Evolutionary conservation across 1,140 invertebrate species (phyloP).

Genomic region (Drosophila ercepeae): DNA sequence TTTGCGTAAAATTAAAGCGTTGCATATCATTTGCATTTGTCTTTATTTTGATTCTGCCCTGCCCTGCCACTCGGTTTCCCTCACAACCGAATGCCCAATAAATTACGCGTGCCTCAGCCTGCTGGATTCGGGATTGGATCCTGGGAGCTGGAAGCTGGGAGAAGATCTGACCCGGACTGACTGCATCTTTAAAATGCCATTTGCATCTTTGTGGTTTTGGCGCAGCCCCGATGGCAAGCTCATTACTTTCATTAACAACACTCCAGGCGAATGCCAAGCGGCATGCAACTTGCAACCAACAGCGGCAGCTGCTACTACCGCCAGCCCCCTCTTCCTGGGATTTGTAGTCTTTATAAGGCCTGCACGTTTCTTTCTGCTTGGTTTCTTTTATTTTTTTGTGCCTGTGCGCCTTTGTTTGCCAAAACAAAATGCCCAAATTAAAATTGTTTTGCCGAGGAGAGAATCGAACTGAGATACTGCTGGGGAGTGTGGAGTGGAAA

Average conservation of each 20-base stretch:
- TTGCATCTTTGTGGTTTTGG: constrained; percentile 79
- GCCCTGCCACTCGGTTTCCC: constrained; percentile 12
- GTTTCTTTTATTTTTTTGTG: constrained; percentile 10
- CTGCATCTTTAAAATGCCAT: constrained; percentile 82
- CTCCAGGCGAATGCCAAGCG: constrained; percentile 61
- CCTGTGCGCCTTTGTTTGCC: constrained; percentile 70
- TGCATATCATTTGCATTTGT: constrained; percentile 73
- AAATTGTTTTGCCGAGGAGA: constrained; percentile 70
- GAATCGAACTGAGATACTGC: constrained; percentile 41
- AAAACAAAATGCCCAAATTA: constrained; percentile 82
- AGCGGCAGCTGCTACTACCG: constrained; percentile 22
- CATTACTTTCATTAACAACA: constrained; percentile 83
- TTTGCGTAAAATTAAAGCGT: constrained; percentile 82
- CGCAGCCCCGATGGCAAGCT: constrained; percentile 67
- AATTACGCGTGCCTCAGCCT: constrained; percentile 69
- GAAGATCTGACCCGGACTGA: constrained; percentile 65
- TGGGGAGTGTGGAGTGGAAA: neutral
- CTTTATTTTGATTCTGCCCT: constrained; percentile 58
- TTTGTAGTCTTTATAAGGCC: constrained; percentile 64
- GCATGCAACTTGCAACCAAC: constrained; percentile 50
- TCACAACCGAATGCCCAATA: constrained; percentile 72
- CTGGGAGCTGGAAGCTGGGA: neutral
- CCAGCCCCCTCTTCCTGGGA: constrained; percentile 8
- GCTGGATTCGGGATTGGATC: neutral
- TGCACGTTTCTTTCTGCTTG: constrained; percentile 64